Conservation (phyloP, 2,113 vertebrate species). For the Labrus mixtus region DNA sequence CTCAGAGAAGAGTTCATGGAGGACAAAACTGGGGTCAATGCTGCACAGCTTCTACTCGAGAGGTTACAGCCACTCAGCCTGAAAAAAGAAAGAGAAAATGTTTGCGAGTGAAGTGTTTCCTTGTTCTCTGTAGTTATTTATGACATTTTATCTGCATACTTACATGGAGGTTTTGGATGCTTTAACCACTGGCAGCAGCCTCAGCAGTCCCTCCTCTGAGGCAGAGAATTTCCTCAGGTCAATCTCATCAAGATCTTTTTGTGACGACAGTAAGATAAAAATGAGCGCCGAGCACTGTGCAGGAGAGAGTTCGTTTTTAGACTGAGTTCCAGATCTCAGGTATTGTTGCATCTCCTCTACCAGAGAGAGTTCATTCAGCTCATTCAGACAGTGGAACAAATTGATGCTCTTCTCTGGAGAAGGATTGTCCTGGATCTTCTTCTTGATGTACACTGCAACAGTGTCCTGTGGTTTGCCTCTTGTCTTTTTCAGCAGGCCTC, state of each 20-base stretch:
- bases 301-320: constrained; percentile 11
- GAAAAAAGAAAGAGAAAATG: not conserved
- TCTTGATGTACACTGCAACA: constrained; percentile 29
- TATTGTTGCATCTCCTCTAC: constrained; percentile 32
- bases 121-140: not conserved
- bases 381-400: constrained; percentile 45
- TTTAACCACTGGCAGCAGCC: constrained; percentile 44
- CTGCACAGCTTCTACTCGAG: constrained; percentile 15
- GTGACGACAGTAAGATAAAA: constrained; percentile 52
- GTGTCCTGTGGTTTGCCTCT: not conserved
- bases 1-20: constrained; percentile 25
- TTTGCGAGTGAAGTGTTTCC: not conserved
- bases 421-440: constrained; percentile 7
- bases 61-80: constrained; percentile 51
- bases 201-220: constrained; percentile 39
- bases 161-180: constrained; percentile 45
- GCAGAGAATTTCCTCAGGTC: constrained; percentile 44
- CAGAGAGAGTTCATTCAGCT: constrained; percentile 41
- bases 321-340: not conserved
- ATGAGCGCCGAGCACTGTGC: constrained; percentile 51
- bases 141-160: not conserved
- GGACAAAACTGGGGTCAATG: constrained; percentile 16
- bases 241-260: constrained; percentile 31
- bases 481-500: constrained; percentile 14
- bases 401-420: constrained; percentile 46